These are phyloP conservation scores for Pseudopipra pipra DNA, from an alignment of 2,113 vertebrate species.

Conservation along the genomic window DNA sequence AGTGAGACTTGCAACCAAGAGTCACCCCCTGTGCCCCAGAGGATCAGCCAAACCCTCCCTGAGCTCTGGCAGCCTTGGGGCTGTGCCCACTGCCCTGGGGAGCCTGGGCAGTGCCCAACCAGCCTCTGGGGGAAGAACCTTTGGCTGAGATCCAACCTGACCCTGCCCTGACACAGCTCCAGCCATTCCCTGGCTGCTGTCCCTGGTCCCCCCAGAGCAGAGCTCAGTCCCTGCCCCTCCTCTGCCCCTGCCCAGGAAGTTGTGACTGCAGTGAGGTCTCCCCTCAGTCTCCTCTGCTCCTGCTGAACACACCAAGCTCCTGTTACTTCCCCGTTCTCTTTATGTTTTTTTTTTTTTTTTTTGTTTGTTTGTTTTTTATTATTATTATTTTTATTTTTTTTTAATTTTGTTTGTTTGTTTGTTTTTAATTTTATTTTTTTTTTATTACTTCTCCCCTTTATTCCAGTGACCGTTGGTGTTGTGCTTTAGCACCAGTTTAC, in stretches of 20 bases:
- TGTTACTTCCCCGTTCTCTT: neutral
- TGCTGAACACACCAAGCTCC: neutral
- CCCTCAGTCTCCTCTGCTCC: neutral
- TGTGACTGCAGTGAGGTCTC: neutral
- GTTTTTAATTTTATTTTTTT: neutral
- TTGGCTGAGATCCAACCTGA: neutral
- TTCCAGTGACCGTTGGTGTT: neutral
- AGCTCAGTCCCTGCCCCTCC: neutral
- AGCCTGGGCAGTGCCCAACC: too few species aligned
- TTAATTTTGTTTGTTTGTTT: too few species aligned
- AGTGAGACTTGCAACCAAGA: neutral
- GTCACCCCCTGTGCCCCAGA: neutral
- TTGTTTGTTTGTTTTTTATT: neutral
- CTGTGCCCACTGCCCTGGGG: too few species aligned
- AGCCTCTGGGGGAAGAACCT: too few species aligned
- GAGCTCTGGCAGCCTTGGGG: too few species aligned
- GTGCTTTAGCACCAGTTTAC: neutral
- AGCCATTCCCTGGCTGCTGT: neutral
- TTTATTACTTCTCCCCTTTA: neutral
- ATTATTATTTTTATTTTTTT: too few species aligned
- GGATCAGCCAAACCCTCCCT: neutral
- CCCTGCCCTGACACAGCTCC: neutral
- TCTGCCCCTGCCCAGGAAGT: neutral
- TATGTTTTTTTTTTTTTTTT: neutral
- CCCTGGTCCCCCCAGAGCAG: neutral